Evolutionary conservation across 2,113 vertebrate species (phyloP), one percentile per base, ranked within the genome.

Genomic region (Daubentonia madagascariensis): DNA sequence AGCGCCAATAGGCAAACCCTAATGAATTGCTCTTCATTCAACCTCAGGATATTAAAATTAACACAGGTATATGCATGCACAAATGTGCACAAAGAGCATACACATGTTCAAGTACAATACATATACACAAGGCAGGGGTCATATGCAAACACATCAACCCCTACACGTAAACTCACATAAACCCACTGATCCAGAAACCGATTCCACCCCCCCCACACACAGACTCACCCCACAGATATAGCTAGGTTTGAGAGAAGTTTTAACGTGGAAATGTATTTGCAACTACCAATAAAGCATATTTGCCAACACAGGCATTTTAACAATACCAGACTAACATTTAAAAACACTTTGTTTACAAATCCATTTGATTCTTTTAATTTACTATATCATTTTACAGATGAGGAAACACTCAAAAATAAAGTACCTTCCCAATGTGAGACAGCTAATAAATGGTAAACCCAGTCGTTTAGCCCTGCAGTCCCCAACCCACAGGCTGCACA

Each of bases 351-450:
- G 59, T 32, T 91, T 37, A 67, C 35, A 97, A 96, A 93, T 14
- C 28, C 22, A 79, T 11, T 93, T 89, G 45, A 97, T 83, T 17
- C 28, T 32, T 80, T 10, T 59, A 25, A 72, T 85, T 73, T 48
- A 93, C 12, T 63, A 4, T 25, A 83, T 67, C 50, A 14, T 89
- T 84, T 89, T 90, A 84, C 48, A 92, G 59, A 73, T 65, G 40
- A 79, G 40, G 68, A 91, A 80, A 91, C 48, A 86, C 32, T 95
- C 40, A 63, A 95, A 96, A 96, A 37, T 73, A 76, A 83, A 83
- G 43, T 89, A 61, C 16, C n/a, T 85, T 86, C 11, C 13, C 25
- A 37, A 80, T 23, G 11, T 97, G 23, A 96, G 23, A 97, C 17
- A 83, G 30, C 70, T 67, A 97, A 72, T 63, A 85, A 94, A 78